Evolutionary conservation across 2,888 invertebrate species (phyloP).

Genomic region (Dryadula phaetusa): DNA sequence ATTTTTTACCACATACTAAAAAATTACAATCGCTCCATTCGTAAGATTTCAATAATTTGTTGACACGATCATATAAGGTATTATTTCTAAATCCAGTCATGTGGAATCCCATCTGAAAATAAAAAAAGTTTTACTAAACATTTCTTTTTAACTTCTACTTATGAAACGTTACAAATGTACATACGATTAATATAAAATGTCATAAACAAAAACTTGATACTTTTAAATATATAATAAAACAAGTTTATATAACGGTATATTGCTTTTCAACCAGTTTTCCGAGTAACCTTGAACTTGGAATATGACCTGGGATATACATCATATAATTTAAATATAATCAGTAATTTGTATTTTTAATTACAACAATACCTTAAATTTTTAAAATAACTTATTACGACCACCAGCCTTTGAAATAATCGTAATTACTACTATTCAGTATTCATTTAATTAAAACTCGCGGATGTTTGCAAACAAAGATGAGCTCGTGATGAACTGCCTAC

Average conservation of each 20-base stretch:
- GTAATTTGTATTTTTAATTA: not conserved
- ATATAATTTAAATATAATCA: conserved; percentile 4
- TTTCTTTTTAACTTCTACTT: not conserved
- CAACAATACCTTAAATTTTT: conserved; percentile 10
- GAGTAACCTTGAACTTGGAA: conserved; percentile 62
- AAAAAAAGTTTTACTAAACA: conserved; percentile 29
- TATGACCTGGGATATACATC: conserved; percentile 50
- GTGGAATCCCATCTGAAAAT: conserved; percentile 73
- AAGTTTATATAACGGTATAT: conserved; percentile 47
- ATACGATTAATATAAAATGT: not conserved
- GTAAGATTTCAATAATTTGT: conserved; percentile 74
- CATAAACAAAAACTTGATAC: not conserved
- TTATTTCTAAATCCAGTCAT: conserved; percentile 60
- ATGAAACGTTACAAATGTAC: not conserved
- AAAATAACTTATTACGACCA: not conserved
- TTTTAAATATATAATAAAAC: conserved; percentile 15
- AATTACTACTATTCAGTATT: no score
- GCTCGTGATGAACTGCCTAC: conserved; percentile 16
- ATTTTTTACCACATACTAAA: conserved; percentile 75
- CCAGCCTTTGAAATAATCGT: not conserved
- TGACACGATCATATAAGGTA: conserved; percentile 75
- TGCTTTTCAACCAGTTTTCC: conserved; percentile 47
- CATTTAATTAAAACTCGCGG: conserved; percentile 17
- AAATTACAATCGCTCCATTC: conserved; percentile 86
- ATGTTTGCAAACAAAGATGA: conserved; percentile 48